Conservation (phyloP, 2,797 vertebrate species). For the Cossypha niveicapilla region DNA sequence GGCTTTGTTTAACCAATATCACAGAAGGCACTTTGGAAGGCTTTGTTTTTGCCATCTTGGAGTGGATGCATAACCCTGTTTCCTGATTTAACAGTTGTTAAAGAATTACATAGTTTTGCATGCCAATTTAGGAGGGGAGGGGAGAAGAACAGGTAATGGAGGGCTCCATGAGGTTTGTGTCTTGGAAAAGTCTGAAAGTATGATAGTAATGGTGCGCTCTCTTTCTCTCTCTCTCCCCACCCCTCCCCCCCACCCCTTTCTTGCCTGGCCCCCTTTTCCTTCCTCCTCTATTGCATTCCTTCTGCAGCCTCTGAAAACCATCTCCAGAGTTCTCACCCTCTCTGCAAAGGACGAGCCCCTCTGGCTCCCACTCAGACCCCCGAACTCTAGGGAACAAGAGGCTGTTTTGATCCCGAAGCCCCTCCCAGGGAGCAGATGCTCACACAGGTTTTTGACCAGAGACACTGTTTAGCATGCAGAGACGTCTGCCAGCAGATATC, state of each 20-base stretch:
- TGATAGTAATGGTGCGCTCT: neutral
- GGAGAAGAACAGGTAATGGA: neutral
- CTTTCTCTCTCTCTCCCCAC: neutral
- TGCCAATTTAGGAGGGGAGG: neutral
- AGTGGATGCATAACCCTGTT: neutral
- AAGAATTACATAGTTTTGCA: neutral
- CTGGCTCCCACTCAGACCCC: conserved; percentile 92
- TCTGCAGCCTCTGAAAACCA: conserved; percentile 76
- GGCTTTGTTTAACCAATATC: neutral
- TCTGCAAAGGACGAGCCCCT: conserved; percentile 82
- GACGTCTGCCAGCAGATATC: neutral
- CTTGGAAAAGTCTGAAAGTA: neutral
- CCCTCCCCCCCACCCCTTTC: neutral
- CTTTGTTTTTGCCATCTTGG: neutral
- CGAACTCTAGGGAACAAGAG: conserved; percentile 82
- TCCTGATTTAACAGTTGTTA: neutral
- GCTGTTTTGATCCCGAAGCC: neutral
- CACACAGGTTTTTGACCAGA: conserved; percentile 3
- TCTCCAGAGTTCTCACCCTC: conserved; percentile 63
- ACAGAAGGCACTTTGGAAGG: neutral
- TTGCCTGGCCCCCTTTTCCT: neutral
- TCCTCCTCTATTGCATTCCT: neutral
- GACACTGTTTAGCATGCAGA: neutral
- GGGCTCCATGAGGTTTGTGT: neutral
- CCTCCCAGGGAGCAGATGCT: neutral